A percentile compares a stretch with the other conserved stretches of the same genome.
These are phyloP conservation scores for Mus pahari DNA, from an alignment of 2,113 vertebrate species.

Conservation along the genomic window DNA sequence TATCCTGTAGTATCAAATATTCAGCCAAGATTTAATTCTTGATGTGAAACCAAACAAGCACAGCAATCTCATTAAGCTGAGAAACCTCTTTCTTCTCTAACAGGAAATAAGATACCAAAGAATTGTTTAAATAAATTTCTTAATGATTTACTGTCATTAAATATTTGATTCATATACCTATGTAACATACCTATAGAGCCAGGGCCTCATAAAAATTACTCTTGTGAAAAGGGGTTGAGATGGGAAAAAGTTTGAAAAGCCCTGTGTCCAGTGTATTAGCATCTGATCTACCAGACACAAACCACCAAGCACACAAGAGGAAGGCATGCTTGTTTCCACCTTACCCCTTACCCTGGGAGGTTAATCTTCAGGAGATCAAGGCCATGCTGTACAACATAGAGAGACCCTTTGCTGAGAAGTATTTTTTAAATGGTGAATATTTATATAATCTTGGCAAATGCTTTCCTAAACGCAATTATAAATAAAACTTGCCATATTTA, in stretches of 20 bases:
- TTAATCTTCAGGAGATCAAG: not conserved
- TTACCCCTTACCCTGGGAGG: too few relatives aligned
- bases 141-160: not conserved
- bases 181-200: not conserved
- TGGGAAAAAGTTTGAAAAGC: not conserved
- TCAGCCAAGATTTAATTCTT: not conserved
- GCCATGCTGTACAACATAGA: not conserved
- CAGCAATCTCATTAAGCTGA: not conserved
- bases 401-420: not conserved
- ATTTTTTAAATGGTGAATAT: not conserved
- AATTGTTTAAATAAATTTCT: not conserved
- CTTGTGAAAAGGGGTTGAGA: not conserved
- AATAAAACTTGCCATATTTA: constrained; percentile 25
- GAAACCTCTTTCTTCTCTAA: not conserved
- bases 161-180: not conserved
- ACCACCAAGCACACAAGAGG: too few relatives aligned
- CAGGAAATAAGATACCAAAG: not conserved
- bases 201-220: not conserved
- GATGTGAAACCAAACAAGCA: not conserved
- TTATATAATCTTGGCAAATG: constrained; percentile 10
- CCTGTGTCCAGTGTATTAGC: not conserved
- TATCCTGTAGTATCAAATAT: not conserved
- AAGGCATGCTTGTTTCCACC: not conserved
- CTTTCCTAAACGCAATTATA: constrained; percentile 26
- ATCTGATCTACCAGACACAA: not conserved